A percentile compares a stretch with the other conserved stretches of the same genome.
phyloP scores from a whole-genome alignment of 2,797 vertebrate species.

The Gila robusta region DNA sequence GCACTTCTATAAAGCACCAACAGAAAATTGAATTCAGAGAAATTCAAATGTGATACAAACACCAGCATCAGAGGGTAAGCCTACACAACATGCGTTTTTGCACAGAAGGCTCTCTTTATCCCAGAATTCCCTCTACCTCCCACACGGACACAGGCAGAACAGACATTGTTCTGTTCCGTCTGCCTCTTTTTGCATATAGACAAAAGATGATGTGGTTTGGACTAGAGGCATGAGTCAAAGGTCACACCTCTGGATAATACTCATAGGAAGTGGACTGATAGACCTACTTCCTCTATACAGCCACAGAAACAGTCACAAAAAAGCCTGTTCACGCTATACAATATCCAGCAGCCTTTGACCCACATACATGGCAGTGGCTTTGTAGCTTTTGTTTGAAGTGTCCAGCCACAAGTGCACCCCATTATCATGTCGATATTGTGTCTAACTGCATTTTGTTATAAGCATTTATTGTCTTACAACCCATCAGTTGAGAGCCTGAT shows the following conservation, averaged over 20 bases:
- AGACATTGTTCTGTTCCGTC: conserved; percentile 56
- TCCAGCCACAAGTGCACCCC: background rate
- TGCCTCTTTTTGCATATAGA: conserved; percentile 49
- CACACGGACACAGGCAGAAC: conserved; percentile 38
- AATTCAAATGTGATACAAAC: conserved; percentile 44
- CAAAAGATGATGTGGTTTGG: conserved; percentile 56
- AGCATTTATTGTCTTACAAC: background rate
- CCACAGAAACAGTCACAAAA: conserved; percentile 21
- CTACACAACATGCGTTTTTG: conserved; percentile 36
- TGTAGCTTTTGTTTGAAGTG: conserved; percentile 31
- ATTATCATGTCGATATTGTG: background rate
- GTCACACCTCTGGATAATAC: conserved; percentile 80
- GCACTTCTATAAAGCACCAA: conserved; percentile 19
- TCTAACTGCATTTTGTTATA: background rate
- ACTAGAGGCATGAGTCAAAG: conserved; percentile 72
- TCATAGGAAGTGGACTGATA: conserved; percentile 75
- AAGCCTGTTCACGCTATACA: conserved; percentile 5
- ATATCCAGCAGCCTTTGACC: conserved; percentile 32
- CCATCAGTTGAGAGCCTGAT: background rate
- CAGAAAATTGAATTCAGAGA: conserved; percentile 26
- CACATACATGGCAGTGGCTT: background rate
- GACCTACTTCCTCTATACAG: conserved; percentile 19
- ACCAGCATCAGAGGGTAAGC: conserved; percentile 36
- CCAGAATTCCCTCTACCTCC: conserved; percentile 44
- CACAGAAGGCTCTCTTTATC: conserved; percentile 49